Conservation (phyloP, 2,113 vertebrate species). For the Tricholaema leucomelas region DNA sequence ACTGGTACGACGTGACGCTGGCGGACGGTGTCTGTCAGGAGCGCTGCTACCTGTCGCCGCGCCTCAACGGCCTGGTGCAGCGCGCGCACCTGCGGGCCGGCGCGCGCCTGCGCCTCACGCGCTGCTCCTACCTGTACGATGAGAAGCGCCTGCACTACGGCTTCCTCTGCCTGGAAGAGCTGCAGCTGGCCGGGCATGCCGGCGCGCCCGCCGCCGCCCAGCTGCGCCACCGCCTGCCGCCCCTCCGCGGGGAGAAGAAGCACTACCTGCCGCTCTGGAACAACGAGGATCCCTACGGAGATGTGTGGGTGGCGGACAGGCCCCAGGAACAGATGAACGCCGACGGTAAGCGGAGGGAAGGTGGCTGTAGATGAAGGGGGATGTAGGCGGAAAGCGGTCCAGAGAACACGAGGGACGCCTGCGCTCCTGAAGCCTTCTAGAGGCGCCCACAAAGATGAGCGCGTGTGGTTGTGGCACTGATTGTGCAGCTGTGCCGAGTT, state of each 20-base stretch:
- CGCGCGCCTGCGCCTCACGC: slow-evolving; percentile 63
- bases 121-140: slow-evolving; percentile 79
- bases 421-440: not conserved
- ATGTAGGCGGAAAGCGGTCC: not conserved
- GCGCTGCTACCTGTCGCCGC: slow-evolving; percentile 77
- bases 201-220: not conserved
- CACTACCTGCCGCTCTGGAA: slow-evolving; percentile 92
- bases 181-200: slow-evolving; percentile 13
- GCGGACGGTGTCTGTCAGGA: slow-evolving; percentile 75
- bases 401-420: rapidly evolving
- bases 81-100: slow-evolving; percentile 80
- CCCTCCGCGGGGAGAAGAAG: slow-evolving; percentile 73
- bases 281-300: slow-evolving; percentile 87
- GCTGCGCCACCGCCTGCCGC: slow-evolving; percentile 27
- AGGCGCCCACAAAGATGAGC: rapidly evolving
- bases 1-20: slow-evolving; percentile 77
- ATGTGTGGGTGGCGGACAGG: slow-evolving; percentile 72
- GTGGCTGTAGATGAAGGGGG: not conserved
- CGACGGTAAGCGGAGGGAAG: slow-evolving; percentile 74
- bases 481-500: not conserved
- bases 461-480: rapidly evolving
- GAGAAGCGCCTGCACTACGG: slow-evolving; percentile 78
- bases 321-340: slow-evolving; percentile 58
- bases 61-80: slow-evolving; percentile 75
- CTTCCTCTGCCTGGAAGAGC: slow-evolving; percentile 76